Percentiles rank a stretch among this genome's conserved stretches.
These are phyloP conservation scores for Chorisops tibialis DNA, from an alignment of 2,888 invertebrate genomes.

Conservation along the genomic window DNA sequence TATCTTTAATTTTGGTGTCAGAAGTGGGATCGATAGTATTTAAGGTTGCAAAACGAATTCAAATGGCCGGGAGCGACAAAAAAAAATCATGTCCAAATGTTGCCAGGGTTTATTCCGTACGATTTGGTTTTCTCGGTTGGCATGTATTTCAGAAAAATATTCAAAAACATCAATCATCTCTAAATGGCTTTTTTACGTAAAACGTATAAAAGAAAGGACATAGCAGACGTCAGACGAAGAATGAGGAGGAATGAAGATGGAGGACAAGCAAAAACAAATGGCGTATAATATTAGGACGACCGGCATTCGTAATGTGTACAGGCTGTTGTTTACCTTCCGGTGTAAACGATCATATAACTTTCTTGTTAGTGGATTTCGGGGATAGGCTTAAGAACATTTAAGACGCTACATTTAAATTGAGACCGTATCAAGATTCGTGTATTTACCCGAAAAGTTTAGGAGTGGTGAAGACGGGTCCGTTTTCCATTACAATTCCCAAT, in stretches of 20 bases:
- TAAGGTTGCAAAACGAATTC: conserved; percentile 30
- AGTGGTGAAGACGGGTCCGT: too few species aligned
- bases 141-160: conserved; percentile 20
- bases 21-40: too few species aligned
- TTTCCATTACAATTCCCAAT: too few species aligned
- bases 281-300: not conserved
- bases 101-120: conserved; percentile 10
- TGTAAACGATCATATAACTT: too few species aligned
- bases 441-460: too few species aligned
- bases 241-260: not conserved
- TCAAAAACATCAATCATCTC: conserved; percentile 38
- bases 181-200: conserved; percentile 39
- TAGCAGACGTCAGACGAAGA: too few species aligned
- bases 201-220: conserved; percentile 24
- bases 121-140: conserved; percentile 18
- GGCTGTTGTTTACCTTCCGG: too few species aligned
- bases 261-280: conserved; percentile 7
- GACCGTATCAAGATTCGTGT: too few species aligned
- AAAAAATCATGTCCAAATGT: conserved; percentile 28
- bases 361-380: too few species aligned
- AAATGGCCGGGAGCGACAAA: conserved; percentile 32
- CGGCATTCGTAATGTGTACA: not conserved
- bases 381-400: too few species aligned
- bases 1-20: conserved; percentile 33
- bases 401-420: too few species aligned